A percentile compares a stretch with the other conserved stretches of the same genome.
These are phyloP conservation scores for Rhineura floridana DNA, from an alignment of 2,113 vertebrate genomes.

Conservation along the genomic window DNA sequence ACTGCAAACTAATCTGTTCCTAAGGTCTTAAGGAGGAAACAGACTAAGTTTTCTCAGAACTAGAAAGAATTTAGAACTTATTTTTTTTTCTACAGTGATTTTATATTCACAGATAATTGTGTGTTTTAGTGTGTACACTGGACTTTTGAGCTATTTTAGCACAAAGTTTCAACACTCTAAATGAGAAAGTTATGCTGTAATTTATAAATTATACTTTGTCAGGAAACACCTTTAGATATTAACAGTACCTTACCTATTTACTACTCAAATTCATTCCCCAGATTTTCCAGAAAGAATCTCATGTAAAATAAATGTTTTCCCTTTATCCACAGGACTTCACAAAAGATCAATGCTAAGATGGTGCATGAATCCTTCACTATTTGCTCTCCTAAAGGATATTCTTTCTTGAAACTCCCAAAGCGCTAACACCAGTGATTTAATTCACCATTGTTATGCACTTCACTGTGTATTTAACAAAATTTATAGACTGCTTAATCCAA, in stretches of 20 bases:
- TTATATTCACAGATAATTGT: accelerated
- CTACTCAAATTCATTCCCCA: neutral
- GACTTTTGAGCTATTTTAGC: slow-evolving; percentile 8
- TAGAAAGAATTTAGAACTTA: slow-evolving; percentile 3
- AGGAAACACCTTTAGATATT: neutral
- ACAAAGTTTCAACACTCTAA: neutral
- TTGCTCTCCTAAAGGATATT: neutral
- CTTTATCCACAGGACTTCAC: neutral
- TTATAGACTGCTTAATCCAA: no score
- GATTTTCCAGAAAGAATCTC: neutral
- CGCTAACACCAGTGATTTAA: neutral
- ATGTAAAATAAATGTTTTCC: neutral
- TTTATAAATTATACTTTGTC: neutral
- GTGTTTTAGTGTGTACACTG: neutral
- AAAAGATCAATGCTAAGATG: neutral
- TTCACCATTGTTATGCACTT: slow-evolving; percentile 20
- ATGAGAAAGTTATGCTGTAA: neutral
- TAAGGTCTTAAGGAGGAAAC: neutral
- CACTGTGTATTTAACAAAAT: neutral
- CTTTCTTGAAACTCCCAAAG: neutral
- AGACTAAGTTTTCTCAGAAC: neutral
- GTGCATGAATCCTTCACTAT: neutral
- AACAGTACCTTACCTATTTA: neutral
- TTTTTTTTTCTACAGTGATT: neutral
- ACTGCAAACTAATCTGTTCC: slow-evolving; percentile 5